phyloP scores from a whole-genome alignment of 2,113 vertebrate genomes.

The Spizaetus ornatus region DNA sequence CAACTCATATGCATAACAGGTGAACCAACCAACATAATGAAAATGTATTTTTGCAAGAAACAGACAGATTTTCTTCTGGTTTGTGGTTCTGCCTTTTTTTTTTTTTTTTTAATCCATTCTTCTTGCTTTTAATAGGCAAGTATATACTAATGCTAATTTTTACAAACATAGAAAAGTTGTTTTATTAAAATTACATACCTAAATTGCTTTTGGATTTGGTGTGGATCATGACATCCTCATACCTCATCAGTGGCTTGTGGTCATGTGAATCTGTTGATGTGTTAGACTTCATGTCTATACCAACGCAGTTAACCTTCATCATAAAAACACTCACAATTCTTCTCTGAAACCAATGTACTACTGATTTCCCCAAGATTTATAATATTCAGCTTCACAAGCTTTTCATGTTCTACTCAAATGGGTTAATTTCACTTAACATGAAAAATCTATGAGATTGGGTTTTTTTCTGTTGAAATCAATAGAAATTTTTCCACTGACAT shows the following conservation, averaged over 20 bases:
- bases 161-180: not conserved
- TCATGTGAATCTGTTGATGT: not conserved
- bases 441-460: rapidly evolving
- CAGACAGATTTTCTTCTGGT: not conserved
- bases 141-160: not conserved
- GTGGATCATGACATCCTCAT: not conserved
- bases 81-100: not conserved
- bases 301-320: not conserved
- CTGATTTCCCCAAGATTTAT: not conserved
- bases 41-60: not conserved
- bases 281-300: not conserved
- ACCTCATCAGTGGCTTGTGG: not conserved
- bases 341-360: not conserved
- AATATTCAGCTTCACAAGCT: rapidly evolving
- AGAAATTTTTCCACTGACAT: not conserved
- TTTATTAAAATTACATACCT: not conserved
- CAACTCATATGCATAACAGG: not conserved
- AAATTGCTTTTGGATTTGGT: not conserved
- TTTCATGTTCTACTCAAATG: not conserved
- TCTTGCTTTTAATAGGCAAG: not conserved
- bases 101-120: not conserved
- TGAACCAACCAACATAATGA: not conserved
- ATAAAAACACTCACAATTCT: not conserved
- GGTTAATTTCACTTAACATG: not conserved
- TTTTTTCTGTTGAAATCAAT: not conserved